Percentiles rank a stretch among this genome's conserved stretches.
These are phyloP conservation scores for Castor canadensis DNA, from an alignment of 2,113 vertebrate species.

Conservation along the genomic window DNA sequence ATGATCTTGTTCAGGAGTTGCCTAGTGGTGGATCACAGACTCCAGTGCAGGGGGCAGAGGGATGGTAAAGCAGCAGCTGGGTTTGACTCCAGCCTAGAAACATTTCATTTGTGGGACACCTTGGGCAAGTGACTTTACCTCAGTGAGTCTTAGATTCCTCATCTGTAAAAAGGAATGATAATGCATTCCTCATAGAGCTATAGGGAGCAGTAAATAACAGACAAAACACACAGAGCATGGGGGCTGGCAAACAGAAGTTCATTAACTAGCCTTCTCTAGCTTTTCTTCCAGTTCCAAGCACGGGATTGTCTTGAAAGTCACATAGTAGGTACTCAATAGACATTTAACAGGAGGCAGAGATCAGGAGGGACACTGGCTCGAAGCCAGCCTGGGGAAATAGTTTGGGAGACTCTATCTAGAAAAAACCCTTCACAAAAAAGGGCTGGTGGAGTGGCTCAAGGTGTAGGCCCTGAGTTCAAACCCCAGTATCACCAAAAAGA, in stretches of 20 bases:
- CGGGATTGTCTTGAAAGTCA: background rate
- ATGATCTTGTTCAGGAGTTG: background rate
- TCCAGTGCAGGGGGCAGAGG: background rate
- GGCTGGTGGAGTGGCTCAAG: too few relatives aligned
- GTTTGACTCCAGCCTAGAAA: background rate
- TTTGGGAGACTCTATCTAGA: too few relatives aligned
- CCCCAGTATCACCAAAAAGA: too few relatives aligned
- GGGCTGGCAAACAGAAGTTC: background rate
- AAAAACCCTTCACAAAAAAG: too few relatives aligned
- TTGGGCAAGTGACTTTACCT: background rate
- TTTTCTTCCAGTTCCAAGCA: background rate
- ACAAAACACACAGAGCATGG: background rate
- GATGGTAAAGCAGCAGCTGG: background rate
- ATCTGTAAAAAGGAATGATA: background rate
- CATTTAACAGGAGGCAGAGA: too few relatives aligned
- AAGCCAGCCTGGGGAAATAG: too few relatives aligned
- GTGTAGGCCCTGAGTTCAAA: too few relatives aligned
- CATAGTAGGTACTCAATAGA: background rate
- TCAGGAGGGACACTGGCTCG: too few relatives aligned
- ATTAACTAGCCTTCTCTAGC: background rate
- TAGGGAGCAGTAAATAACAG: background rate
- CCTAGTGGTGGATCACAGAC: background rate
- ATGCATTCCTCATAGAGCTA: background rate
- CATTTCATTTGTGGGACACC: background rate
- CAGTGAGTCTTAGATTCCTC: background rate